Base-by-base conservation (phyloP, 2,888 invertebrate genomes). In the Tubulanus polymorphus region DNA sequence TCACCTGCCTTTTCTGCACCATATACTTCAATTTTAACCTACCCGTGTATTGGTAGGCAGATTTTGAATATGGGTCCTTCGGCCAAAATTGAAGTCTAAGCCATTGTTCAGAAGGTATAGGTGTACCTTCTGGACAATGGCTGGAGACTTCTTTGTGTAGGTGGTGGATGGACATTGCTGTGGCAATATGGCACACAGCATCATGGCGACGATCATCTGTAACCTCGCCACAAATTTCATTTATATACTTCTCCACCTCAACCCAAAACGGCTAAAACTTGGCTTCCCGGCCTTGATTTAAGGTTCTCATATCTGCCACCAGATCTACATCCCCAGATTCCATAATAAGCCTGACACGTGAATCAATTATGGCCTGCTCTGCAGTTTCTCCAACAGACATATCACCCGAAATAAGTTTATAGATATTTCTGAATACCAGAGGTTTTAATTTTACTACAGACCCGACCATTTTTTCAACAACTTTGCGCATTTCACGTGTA, bases 161-260 rank as follows among this genome's bases (percentile, higher is more conserved):
- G 37, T 53, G 18, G 6, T 30, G 25, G 15, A 27, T 32, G 30
- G 23, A 18, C 27, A 53, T 2, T 12, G 53, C 53, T 1, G 46
- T 53, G 6, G 53, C 53, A 25, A 26, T 28, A 26, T 53, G 45
- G 12, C 46, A 47, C 8, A 48, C 23, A 6, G 27, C 27, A 37
- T 62, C 56, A 50, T 63, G 55, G 1, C 60, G 26, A 28, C 60
- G 27, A 15, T 63, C 62, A 54, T 59, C 56, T 26, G 54, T 58
- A 27, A 52, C 57, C 12, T 45, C 30, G 49, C 60, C 60, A 25
- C 60, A 48, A 27, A 46, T 32, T 49, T 48, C 49, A 5, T 49
- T 50, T 10, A 60, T 29, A 25, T 54, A 58, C n/a, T 26, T 12
- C 29, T 53, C 51, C 8, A 25, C 29, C 47, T 55, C 51, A 25